These are phyloP conservation scores for Cepaea nemoralis DNA, from an alignment of 1,140 invertebrate species.

Conservation along the genomic window DNA sequence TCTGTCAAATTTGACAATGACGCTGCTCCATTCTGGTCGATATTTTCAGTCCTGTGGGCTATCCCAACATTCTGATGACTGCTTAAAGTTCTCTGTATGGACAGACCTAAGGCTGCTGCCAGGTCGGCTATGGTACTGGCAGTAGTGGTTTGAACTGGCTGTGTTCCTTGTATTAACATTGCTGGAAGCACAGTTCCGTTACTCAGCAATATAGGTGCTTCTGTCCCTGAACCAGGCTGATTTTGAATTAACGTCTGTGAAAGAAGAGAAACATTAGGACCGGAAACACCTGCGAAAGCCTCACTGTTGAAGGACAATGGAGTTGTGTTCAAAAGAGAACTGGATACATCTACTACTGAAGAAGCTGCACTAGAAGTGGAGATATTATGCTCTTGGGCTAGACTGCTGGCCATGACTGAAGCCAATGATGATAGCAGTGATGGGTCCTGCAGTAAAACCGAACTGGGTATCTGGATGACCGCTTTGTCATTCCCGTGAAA, in stretches of 20 bases:
- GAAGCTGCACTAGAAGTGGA: neutral
- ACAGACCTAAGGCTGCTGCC: neutral
- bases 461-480: slow-evolving; percentile 24
- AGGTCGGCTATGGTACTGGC: neutral
- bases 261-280: neutral
- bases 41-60: neutral
- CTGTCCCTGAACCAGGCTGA: neutral
- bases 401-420: neutral
- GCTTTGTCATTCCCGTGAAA: slow-evolving; percentile 13
- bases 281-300: neutral
- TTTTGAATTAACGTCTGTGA: neutral
- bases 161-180: neutral
- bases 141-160: neutral
- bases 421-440: neutral
- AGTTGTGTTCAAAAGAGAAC: neutral
- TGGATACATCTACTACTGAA: neutral
- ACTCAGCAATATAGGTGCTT: neutral
- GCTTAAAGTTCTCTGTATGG: neutral
- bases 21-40: slow-evolving; percentile 1
- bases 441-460: neutral
- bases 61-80: slow-evolving; percentile 5
- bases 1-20: slow-evolving; percentile 26
- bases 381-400: neutral
- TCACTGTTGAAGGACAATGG: neutral
- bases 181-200: neutral